Percentiles rank a stretch among this genome's conserved stretches.
Conservation (phyloP, 2,797 vertebrate genomes). For the Garrulus glandarius region DNA sequence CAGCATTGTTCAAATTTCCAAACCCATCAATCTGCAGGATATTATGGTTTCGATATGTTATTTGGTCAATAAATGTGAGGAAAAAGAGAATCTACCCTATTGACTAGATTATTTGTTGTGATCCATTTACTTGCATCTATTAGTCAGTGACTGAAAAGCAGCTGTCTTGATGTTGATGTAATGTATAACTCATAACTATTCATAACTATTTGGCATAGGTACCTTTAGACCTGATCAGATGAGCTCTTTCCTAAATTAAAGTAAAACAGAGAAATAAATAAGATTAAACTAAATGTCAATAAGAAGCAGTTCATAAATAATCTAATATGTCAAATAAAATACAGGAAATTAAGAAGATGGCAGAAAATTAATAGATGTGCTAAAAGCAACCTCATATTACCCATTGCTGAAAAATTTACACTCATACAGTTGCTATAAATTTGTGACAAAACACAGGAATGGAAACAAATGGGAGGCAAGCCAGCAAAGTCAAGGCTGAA, state of each 20-base stretch:
- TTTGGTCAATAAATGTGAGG: background rate
- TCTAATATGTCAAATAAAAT: conserved; percentile 34
- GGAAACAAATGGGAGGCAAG: background rate
- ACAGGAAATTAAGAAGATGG: conserved; percentile 7
- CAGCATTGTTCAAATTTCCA: background rate
- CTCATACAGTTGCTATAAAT: conserved; percentile 48
- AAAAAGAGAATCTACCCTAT: background rate
- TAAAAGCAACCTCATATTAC: conserved; percentile 35
- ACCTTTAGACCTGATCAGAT: background rate
- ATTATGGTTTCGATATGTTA: background rate
- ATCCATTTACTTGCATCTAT: background rate
- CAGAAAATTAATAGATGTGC: conserved; percentile 59
- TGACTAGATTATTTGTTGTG: conserved; percentile 17
- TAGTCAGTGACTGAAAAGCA: background rate
- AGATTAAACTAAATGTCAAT: conserved; percentile 54
- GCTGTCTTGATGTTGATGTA: background rate
- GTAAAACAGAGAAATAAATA: conserved; percentile 49
- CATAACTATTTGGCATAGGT: background rate
- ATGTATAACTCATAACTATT: too few relatives aligned
- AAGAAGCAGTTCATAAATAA: conserved; percentile 48
- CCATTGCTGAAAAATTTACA: conserved; percentile 44
- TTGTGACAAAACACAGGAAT: conserved; percentile 20
- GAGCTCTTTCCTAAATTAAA: conserved; percentile 31
- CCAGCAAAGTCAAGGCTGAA: background rate
- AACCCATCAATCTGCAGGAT: background rate